A percentile compares a stretch with the other conserved stretches of the same genome.
Evolutionary conservation across 2,797 vertebrate genomes (phyloP).

Genomic region (Mus minutoides): DNA sequence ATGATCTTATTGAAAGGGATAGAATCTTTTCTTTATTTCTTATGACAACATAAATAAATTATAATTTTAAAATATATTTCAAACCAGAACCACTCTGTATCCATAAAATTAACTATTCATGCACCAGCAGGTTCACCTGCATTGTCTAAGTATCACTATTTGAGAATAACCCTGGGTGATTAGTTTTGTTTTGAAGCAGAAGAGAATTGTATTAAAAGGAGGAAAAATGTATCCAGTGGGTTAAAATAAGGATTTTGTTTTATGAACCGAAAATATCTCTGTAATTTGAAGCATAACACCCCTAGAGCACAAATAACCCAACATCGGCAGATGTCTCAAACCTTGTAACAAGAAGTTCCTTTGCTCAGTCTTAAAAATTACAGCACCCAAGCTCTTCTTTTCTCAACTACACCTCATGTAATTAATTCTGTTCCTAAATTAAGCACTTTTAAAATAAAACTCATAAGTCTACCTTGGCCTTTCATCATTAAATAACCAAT

Average conservation of each 20-base stretch:
- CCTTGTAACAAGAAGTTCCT: slow-evolving; percentile 78
- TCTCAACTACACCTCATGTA: slow-evolving; percentile 51
- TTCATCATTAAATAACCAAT: slow-evolving; percentile 76
- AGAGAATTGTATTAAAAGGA: slow-evolving; percentile 77
- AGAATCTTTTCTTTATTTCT: background rate
- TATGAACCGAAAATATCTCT: slow-evolving; percentile 84
- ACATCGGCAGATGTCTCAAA: slow-evolving; percentile 82
- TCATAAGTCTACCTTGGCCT: slow-evolving; percentile 75
- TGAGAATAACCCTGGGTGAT: slow-evolving; percentile 61
- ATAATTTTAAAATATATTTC: slow-evolving; percentile 44
- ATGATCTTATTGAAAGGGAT: background rate
- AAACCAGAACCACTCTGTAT: slow-evolving; percentile 25
- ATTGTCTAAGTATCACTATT: slow-evolving; percentile 66
- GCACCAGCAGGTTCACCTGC: background rate
- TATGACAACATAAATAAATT: background rate
- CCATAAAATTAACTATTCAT: slow-evolving; percentile 11
- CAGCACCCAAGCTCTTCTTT: background rate
- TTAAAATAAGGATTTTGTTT: slow-evolving; percentile 83
- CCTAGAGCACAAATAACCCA: slow-evolving; percentile 82
- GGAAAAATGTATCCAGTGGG: slow-evolving; percentile 75
- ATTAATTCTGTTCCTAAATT: slow-evolving; percentile 74
- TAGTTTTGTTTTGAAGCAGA: slow-evolving; percentile 78
- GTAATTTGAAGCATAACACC: slow-evolving; percentile 85
- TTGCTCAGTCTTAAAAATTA: slow-evolving; percentile 53
- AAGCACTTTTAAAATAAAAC: slow-evolving; percentile 80